phyloP scores from a whole-genome alignment of 2,113 vertebrate genomes.

The Lucifuga dentata region DNA sequence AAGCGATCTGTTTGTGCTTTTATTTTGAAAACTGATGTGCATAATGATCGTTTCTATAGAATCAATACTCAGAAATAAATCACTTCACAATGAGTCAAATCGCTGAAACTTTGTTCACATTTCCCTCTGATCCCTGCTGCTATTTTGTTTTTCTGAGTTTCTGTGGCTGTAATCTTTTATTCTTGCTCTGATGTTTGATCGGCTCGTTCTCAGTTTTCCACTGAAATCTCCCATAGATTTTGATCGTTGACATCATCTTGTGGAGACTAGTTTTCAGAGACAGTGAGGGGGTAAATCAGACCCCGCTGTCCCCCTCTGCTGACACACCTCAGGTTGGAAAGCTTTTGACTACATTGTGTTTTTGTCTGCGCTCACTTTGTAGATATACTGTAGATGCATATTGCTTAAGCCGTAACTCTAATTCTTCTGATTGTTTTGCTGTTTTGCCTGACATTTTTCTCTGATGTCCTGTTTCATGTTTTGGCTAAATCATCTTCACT shows the following conservation, averaged over 20 bases:
- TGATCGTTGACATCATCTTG: constrained; percentile 97
- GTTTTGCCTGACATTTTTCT: neutral
- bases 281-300: constrained; percentile 86
- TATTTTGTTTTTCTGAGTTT: constrained; percentile 30
- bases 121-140: constrained; percentile 5
- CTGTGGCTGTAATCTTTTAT: constrained; percentile 49
- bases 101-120: neutral
- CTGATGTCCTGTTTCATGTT: neutral
- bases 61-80: neutral
- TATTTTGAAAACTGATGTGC: constrained; percentile 27
- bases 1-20: neutral
- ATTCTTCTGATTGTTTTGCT: constrained; percentile 1
- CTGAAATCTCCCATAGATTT: constrained; percentile 90
- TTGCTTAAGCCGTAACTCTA: neutral
- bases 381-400: neutral
- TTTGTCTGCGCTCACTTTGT: neutral
- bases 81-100: constrained; percentile 24
- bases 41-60: constrained; percentile 13
- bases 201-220: constrained; percentile 76
- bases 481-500: too few relatives aligned
- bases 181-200: constrained; percentile 44
- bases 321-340: constrained; percentile 91
- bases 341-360: constrained; percentile 29
- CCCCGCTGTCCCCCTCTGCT: constrained; percentile 76
- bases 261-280: constrained; percentile 96